These are phyloP conservation scores for Metridium senile DNA, from an alignment of 92 coral and sea anemone genomes.

Conservation along the genomic window DNA sequence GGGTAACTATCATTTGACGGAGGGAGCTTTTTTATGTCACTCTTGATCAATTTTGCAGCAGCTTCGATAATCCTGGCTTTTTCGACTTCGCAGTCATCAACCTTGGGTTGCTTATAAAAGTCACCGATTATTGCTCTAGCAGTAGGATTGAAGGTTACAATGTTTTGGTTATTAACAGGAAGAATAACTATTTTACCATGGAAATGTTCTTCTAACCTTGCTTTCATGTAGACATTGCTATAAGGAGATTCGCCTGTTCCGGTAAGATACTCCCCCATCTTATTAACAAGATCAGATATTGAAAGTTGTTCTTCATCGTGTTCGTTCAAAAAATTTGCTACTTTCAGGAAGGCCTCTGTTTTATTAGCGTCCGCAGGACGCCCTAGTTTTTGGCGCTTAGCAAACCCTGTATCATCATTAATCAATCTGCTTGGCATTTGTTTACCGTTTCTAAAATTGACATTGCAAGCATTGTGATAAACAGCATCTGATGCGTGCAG, in stretches of 20 bases:
- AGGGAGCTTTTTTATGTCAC: slow-evolving; percentile 33
- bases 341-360: slow-evolving; percentile 43
- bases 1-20: slow-evolving; percentile 34
- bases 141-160: slow-evolving; percentile 43
- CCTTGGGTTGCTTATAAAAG: slow-evolving; percentile 28
- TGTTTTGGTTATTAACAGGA: too few species aligned
- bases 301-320: slow-evolving; percentile 52
- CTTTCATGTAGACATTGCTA: too few species aligned
- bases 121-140: slow-evolving; percentile 15
- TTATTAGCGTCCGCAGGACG: too few species aligned
- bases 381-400: too few species aligned
- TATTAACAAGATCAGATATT: slow-evolving; percentile 7
- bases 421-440: too few species aligned
- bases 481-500: too few species aligned
- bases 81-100: slow-evolving; percentile 14
- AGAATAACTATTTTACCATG: too few species aligned
- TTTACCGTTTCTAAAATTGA: too few species aligned
- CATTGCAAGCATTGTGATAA: too few species aligned
- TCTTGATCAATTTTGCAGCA: slow-evolving; percentile 44
- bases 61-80: slow-evolving; percentile 23
- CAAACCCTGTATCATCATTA: too few species aligned
- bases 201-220: too few species aligned
- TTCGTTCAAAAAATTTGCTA: slow-evolving; percentile 34
- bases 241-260: too few species aligned
- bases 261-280: slow-evolving; percentile 15